These are phyloP conservation scores for Glyptemys insculpta DNA, from an alignment of 2,797 vertebrate species.

Conservation along the genomic window DNA sequence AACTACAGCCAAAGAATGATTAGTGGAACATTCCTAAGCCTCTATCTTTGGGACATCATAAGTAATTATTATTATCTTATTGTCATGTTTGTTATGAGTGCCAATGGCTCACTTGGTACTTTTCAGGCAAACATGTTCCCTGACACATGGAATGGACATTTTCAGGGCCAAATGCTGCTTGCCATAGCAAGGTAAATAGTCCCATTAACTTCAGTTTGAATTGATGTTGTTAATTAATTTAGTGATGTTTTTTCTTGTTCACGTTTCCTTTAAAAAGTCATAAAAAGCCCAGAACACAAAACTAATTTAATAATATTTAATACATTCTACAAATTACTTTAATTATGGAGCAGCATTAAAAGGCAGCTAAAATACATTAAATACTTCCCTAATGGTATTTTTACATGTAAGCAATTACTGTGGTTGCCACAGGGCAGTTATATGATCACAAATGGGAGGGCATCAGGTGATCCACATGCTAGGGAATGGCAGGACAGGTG, in stretches of 20 bases:
- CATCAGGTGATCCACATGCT: background rate
- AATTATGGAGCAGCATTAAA: slow-evolving; percentile 60
- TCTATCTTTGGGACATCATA: background rate
- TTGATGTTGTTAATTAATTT: slow-evolving; percentile 60
- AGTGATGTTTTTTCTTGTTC: slow-evolving; percentile 65
- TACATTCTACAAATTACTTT: slow-evolving; percentile 66
- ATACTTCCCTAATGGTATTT: slow-evolving; percentile 49
- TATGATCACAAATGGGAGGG: background rate
- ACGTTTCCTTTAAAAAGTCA: slow-evolving; percentile 55
- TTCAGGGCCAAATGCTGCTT: slow-evolving; percentile 56
- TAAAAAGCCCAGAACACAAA: slow-evolving; percentile 55
- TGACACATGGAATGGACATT: slow-evolving; percentile 42
- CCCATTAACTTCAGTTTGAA: slow-evolving; percentile 66
- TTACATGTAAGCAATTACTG: slow-evolving; percentile 16
- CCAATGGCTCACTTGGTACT: background rate
- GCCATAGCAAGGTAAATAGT: slow-evolving; percentile 38
- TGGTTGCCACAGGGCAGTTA: slow-evolving; percentile 2
- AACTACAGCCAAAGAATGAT: background rate
- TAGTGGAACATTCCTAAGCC: background rate
- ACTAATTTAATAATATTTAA: slow-evolving; percentile 45
- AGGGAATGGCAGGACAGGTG: background rate
- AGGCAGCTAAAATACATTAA: slow-evolving; percentile 48
- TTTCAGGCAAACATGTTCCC: slow-evolving; percentile 26
- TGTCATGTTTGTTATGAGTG: background rate
- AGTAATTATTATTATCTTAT: background rate